These are phyloP conservation scores for Eilema griseolum DNA, from an alignment of 2,888 invertebrate species.

Conservation along the genomic window DNA sequence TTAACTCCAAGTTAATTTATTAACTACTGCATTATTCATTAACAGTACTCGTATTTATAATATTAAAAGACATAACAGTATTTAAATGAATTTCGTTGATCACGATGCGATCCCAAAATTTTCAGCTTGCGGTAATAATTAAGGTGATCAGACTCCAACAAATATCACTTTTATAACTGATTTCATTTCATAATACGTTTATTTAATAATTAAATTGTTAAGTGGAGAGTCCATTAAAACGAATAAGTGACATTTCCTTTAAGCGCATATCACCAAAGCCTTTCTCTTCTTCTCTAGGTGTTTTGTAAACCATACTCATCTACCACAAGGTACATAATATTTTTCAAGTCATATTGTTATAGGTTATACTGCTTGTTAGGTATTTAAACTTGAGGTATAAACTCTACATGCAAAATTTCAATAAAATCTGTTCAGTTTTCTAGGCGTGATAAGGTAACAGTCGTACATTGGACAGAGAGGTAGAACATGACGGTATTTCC, in stretches of 20 bases:
- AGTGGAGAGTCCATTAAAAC: background rate
- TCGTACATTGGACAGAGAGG: too few species aligned
- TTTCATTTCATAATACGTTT: background rate
- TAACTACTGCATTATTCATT: background rate
- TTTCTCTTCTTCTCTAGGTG: background rate
- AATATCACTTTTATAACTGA: background rate
- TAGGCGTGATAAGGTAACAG: too few species aligned
- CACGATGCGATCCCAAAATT: too few species aligned
- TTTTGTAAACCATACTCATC: background rate
- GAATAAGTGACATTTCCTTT: too few species aligned
- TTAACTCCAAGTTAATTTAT: background rate
- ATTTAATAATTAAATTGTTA: background rate
- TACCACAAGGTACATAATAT: too few species aligned
- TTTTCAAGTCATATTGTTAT: background rate
- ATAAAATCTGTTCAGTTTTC: too few species aligned
- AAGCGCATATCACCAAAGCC: too few species aligned
- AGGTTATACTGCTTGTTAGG: too few species aligned
- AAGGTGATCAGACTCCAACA: background rate
- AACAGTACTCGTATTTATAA: background rate
- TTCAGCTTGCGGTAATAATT: background rate
- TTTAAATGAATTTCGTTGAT: background rate
- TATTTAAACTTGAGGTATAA: too few species aligned
- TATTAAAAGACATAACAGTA: background rate
- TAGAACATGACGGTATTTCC: too few species aligned
- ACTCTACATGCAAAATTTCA: too few species aligned